These are phyloP conservation scores for Aphidius colemani DNA, from an alignment of 2,888 invertebrate genomes.

Conservation along the genomic window DNA sequence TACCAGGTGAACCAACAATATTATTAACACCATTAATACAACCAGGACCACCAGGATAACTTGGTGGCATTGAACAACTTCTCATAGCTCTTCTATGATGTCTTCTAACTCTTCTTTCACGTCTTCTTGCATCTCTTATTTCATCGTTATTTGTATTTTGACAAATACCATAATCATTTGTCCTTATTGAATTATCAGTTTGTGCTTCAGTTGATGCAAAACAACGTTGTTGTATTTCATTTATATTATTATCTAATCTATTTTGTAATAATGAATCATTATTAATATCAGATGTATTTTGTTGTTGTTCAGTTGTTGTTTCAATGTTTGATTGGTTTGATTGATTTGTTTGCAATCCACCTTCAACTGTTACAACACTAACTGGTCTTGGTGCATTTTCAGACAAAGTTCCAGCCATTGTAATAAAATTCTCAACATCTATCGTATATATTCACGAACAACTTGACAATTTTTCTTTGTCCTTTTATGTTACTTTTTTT, in stretches of 20 bases:
- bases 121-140: constrained; percentile 49
- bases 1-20: constrained; percentile 38
- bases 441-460: constrained; percentile 28
- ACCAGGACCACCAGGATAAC: constrained; percentile 44
- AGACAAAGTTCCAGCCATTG: constrained; percentile 57
- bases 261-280: not conserved
- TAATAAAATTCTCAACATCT: constrained; percentile 49
- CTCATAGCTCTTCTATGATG: constrained; percentile 51
- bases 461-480: constrained; percentile 5
- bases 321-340: constrained; percentile 10
- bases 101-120: constrained; percentile 52
- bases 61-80: constrained; percentile 53
- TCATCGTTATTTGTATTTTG: constrained; percentile 38
- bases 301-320: not conserved
- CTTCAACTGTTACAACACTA: constrained; percentile 54
- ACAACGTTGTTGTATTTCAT: constrained; percentile 36
- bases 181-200: constrained; percentile 43
- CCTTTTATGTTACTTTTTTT: not conserved
- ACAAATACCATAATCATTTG: constrained; percentile 24
- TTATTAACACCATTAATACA: constrained; percentile 35
- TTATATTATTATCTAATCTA: too few species aligned
- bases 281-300: constrained; percentile 7
- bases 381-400: constrained; percentile 58
- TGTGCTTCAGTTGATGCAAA: constrained; percentile 57
- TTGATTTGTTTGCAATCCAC: constrained; percentile 25